Evolutionary conservation across 2,888 invertebrate species (phyloP), one percentile per base, ranked within the genome.

Genomic region (Pheosia tremula): DNA sequence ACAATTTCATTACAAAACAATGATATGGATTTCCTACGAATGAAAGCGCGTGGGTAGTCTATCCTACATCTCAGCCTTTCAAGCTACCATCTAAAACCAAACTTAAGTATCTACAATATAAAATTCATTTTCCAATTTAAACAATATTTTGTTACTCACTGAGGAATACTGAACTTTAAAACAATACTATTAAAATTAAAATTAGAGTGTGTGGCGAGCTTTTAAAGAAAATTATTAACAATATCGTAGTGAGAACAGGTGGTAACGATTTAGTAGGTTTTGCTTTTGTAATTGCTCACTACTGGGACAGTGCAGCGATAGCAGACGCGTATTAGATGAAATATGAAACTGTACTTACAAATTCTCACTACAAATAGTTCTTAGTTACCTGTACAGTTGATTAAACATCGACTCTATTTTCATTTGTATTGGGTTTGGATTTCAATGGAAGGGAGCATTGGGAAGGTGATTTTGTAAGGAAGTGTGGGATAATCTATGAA

Each of bases 1-100:
- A 91, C 89, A 87, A 87, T 90, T 91, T 90, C 86, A 90, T 91
- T 89, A 88, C 88, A 88, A 90, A 89, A 91, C 90, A 90, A 91
- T 89, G 86, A 80, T 83, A 83, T 83, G 85, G 82, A 83, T 84
- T 87, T 86, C 79, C 87, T 86, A 90, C 87, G 86, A 90, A 91
- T 85, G 90, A 90, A 91, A 90, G 83, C 79, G 90, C 83, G 93
- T 92, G 84, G 93, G 93, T 66, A 66, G 81, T 10, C 75, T 86
- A 91, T 92, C 88, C 86, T 81, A 83, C 83, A 90, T 89, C 87
- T 69, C 61, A 54, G 66, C 65, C 70, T 64, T 59, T 57, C 54
- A 13, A 11, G 59, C 49, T 47, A 59, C 45, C 67, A 78, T 59
- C 61, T 39, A 84, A 84, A 84, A 81, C 59, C 69, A 59, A 66